Percentiles rank a stretch among this genome's conserved stretches.
These are phyloP conservation scores for Siniperca undulata DNA, from an alignment of 2,797 vertebrate genomes.

Conservation along the genomic window DNA sequence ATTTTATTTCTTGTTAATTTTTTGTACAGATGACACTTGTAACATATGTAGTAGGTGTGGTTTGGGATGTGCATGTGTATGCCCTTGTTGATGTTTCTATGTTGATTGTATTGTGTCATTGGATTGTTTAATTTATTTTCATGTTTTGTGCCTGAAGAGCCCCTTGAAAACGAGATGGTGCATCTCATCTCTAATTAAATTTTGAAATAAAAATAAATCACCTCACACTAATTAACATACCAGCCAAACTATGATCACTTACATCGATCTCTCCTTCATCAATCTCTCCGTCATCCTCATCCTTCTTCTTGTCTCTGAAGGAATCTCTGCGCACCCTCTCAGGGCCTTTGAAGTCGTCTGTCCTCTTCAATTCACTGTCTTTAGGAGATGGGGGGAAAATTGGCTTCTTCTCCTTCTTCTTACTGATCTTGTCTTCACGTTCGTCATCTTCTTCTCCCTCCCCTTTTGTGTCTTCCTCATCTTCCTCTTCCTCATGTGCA, in stretches of 20 bases:
- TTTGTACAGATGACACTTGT: too few relatives aligned
- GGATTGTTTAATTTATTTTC: too few relatives aligned
- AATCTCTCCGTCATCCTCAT: constrained; percentile 97
- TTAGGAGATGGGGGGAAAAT: constrained; percentile 82
- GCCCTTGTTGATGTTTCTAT: too few relatives aligned
- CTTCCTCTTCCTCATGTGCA: constrained; percentile 86
- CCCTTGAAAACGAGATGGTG: too few relatives aligned
- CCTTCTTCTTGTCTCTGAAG: constrained; percentile 93
- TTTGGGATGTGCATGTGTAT: too few relatives aligned
- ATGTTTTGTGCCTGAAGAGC: too few relatives aligned
- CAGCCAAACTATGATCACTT: constrained; percentile 77
- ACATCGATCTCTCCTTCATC: constrained; percentile 99
- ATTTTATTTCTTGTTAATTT: too few relatives aligned
- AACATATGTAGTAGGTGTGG: too few relatives aligned
- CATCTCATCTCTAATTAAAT: too few relatives aligned
- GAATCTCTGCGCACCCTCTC: constrained; percentile 87
- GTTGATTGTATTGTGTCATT: too few relatives aligned
- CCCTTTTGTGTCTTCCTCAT: constrained; percentile 88
- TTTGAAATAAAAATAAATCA: background rate
- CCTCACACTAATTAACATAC: background rate
- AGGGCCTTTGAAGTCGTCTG: constrained; percentile 69
- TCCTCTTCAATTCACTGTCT: constrained; percentile 73
- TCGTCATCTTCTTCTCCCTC: constrained; percentile 82
- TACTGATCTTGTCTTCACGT: constrained; percentile 70
- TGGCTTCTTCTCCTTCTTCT: constrained; percentile 80